phyloP scores from a whole-genome alignment of 2,113 vertebrate species.

The Rhagologus leucostigma region DNA sequence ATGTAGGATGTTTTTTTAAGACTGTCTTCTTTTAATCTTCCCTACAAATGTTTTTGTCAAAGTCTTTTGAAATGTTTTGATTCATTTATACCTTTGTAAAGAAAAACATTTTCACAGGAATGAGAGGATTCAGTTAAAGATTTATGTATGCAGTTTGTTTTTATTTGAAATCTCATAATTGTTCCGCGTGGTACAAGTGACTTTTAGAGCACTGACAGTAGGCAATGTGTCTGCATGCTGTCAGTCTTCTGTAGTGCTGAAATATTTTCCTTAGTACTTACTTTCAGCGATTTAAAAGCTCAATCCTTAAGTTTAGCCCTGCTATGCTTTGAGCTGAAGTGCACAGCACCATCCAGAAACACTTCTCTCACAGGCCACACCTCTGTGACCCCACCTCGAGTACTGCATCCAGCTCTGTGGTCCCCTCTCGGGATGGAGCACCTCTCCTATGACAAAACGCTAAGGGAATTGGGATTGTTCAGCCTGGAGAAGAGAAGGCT shows the following conservation, averaged over 20 bases:
- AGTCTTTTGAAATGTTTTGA: neutral
- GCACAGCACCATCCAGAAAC: neutral
- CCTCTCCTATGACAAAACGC: neutral
- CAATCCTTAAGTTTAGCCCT: neutral
- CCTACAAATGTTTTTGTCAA: neutral
- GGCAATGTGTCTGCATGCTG: neutral
- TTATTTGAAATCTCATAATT: neutral
- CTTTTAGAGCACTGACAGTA: neutral
- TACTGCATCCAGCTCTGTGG: neutral
- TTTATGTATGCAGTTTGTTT: neutral
- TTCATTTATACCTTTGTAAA: neutral
- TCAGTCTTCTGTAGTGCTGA: neutral
- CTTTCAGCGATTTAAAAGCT: neutral
- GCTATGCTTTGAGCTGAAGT: neutral
- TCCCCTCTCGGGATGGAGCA: neutral
- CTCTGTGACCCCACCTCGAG: neutral
- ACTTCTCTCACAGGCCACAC: neutral
- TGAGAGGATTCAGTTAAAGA: neutral
- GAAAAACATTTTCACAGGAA: neutral
- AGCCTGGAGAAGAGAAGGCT: neutral
- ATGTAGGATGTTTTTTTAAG: accelerated
- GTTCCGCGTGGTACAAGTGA: neutral
- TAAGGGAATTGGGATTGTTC: neutral
- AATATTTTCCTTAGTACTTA: neutral
- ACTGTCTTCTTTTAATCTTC: neutral